These are phyloP conservation scores for Aleiodes testaceus DNA, from an alignment of 2,888 invertebrate genomes.

Conservation along the genomic window DNA sequence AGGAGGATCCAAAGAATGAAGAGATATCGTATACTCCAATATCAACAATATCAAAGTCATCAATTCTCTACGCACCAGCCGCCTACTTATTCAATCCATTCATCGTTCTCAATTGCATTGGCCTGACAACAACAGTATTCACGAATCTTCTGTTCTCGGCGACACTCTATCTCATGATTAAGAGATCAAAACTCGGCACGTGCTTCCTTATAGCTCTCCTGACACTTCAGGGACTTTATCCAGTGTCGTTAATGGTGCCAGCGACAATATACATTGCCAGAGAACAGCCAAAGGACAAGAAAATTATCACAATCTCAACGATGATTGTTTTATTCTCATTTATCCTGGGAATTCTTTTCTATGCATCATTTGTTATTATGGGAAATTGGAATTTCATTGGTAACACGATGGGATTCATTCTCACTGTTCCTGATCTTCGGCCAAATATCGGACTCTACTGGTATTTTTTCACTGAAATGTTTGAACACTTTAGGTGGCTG, in stretches of 20 bases:
- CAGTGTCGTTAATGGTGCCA: constrained; percentile 88
- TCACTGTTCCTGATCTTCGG: constrained; percentile 92
- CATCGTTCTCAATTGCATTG: constrained; percentile 88
- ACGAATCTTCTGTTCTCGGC: constrained; percentile 88
- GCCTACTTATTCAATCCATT: constrained; percentile 93
- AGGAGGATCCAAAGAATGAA: constrained; percentile 43
- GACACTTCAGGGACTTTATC: constrained; percentile 88
- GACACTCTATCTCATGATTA: constrained; percentile 81
- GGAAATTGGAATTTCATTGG: constrained; percentile 74
- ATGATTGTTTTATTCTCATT: constrained; percentile 75
- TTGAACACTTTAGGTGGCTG: constrained; percentile 96
- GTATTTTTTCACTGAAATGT: constrained; percentile 99
- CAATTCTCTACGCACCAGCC: constrained; percentile 79
- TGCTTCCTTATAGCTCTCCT: constrained; percentile 84
- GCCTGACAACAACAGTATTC: constrained; percentile 91
- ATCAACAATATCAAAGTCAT: constrained; percentile 53
- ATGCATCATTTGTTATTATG: constrained; percentile 78
- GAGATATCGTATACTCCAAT: constrained; percentile 46
- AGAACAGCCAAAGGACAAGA: constrained; percentile 73
- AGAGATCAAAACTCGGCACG: constrained; percentile 78
- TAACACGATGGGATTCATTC: constrained; percentile 77
- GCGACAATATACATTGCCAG: constrained; percentile 82
- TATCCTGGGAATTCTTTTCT: constrained; percentile 76
- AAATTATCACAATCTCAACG: constrained; percentile 74
- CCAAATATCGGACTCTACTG: constrained; percentile 99